These are phyloP conservation scores for Stichopus chloronotus DNA, from an alignment of 35 echinoderm and acorn worm genomes.

Conservation along the genomic window DNA sequence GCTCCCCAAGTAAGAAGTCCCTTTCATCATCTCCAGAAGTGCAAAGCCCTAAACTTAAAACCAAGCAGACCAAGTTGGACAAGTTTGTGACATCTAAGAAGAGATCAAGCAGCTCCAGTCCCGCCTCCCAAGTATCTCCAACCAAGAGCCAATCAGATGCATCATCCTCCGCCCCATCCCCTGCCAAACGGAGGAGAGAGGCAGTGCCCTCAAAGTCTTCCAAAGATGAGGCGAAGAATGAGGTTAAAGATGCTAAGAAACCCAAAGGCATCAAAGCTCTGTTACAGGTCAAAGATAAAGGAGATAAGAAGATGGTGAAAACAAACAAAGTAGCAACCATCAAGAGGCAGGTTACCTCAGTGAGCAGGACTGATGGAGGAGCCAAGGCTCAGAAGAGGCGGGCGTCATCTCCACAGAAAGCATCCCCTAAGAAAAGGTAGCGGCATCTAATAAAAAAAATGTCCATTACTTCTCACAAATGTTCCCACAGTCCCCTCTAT, in stretches of 20 bases:
- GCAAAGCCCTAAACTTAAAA: constrained; percentile 19
- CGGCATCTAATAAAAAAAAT: neutral
- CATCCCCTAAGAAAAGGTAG: constrained; percentile 42
- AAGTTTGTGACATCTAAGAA: constrained; percentile 28
- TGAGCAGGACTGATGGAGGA: neutral
- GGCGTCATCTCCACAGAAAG: constrained; percentile 42
- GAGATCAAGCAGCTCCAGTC: neutral
- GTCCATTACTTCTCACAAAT: no score
- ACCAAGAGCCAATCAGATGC: constrained; percentile 3
- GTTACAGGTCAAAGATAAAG: constrained; percentile 1
- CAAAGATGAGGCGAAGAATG: neutral
- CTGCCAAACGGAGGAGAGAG: constrained; percentile 13
- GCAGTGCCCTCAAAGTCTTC: neutral
- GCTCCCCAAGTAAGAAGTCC: neutral
- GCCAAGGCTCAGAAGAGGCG: neutral
- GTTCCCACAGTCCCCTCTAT: no score
- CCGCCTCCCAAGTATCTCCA: neutral
- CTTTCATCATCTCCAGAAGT: neutral
- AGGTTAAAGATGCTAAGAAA: neutral
- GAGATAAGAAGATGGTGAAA: constrained; percentile 21
- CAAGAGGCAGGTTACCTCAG: neutral
- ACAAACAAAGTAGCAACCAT: constrained; percentile 31
- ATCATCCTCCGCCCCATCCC: constrained; percentile 5
- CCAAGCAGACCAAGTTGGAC: constrained; percentile 18
- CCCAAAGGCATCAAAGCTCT: constrained; percentile 4